Percentiles rank a stretch among this genome's conserved stretches.
phyloP scores from a whole-genome alignment of 2,113 vertebrate genomes.

The Micronycteris hirsuta region DNA sequence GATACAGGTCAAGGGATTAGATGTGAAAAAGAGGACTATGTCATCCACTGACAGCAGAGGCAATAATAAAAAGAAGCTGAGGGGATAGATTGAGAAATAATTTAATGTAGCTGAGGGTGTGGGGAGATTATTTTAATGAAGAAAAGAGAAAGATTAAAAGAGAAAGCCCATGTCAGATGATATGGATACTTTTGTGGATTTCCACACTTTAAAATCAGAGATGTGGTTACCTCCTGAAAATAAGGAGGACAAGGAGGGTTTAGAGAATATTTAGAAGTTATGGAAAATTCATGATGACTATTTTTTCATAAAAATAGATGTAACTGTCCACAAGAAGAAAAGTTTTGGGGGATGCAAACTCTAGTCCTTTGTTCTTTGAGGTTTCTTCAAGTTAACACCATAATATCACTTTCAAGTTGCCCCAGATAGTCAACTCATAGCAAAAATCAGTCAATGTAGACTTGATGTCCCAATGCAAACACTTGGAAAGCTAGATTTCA shows the following conservation, averaged over 20 bases:
- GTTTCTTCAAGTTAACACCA: not conserved
- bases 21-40: not conserved
- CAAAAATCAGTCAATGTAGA: not conserved
- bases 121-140: not conserved
- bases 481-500: not conserved
- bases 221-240: not conserved
- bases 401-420: not conserved
- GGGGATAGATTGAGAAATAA: not conserved
- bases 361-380: not conserved
- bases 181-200: not conserved
- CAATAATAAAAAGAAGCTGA: not conserved
- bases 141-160: not conserved
- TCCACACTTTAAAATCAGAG: not conserved
- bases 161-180: not conserved
- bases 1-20: not conserved
- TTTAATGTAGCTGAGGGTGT: not conserved
- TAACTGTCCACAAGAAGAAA: not conserved
- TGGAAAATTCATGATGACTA: not conserved
- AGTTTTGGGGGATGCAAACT: not conserved
- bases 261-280: not conserved
- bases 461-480: not conserved
- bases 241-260: not conserved
- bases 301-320: not conserved
- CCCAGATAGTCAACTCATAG: not conserved
- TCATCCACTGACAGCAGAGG: not conserved